A percentile compares a stretch with the other conserved stretches of the same genome.
These are phyloP conservation scores for Acronicta psi DNA, from an alignment of 2,888 invertebrate genomes.

Conservation along the genomic window DNA sequence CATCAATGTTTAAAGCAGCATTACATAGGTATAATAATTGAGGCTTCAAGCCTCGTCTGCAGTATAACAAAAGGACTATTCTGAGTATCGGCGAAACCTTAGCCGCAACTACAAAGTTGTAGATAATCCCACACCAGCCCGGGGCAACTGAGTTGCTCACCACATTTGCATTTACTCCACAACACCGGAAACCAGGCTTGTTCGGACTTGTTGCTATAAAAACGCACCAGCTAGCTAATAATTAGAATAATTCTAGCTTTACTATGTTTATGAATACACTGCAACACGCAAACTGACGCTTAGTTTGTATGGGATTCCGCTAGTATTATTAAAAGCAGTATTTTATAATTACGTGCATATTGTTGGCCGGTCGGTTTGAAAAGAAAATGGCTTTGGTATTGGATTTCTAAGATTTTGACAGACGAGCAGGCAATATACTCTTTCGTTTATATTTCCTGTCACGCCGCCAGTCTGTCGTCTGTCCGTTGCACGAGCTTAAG, in stretches of 20 bases:
- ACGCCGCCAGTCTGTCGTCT: background rate
- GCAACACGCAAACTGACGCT: slow-evolving; percentile 27
- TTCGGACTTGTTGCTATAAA: slow-evolving; percentile 44
- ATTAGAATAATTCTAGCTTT: slow-evolving; percentile 46
- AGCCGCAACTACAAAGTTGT: slow-evolving; percentile 41
- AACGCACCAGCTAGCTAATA: slow-evolving; percentile 32
- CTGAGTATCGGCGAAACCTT: slow-evolving; percentile 21
- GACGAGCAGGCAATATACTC: too few species aligned
- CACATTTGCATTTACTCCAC: slow-evolving; percentile 50
- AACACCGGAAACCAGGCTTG: slow-evolving; percentile 50
- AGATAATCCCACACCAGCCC: slow-evolving; percentile 31
- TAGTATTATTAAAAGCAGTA: background rate
- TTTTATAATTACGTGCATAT: too few species aligned
- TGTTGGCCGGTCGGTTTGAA: too few species aligned
- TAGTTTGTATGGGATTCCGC: slow-evolving; percentile 2
- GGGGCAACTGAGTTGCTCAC: slow-evolving; percentile 37
- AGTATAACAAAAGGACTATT: slow-evolving; percentile 30
- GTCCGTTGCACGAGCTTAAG: background rate
- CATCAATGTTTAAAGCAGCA: slow-evolving; percentile 2
- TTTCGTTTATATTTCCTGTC: too few species aligned
- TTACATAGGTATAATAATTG: slow-evolving; percentile 8
- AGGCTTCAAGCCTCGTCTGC: slow-evolving; percentile 16
- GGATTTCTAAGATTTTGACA: too few species aligned
- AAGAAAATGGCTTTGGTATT: too few species aligned
- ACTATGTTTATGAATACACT: slow-evolving; percentile 22